Evolutionary conservation across 1,140 invertebrate species (phyloP).

Genomic region (Drosophila carrolli): DNA sequence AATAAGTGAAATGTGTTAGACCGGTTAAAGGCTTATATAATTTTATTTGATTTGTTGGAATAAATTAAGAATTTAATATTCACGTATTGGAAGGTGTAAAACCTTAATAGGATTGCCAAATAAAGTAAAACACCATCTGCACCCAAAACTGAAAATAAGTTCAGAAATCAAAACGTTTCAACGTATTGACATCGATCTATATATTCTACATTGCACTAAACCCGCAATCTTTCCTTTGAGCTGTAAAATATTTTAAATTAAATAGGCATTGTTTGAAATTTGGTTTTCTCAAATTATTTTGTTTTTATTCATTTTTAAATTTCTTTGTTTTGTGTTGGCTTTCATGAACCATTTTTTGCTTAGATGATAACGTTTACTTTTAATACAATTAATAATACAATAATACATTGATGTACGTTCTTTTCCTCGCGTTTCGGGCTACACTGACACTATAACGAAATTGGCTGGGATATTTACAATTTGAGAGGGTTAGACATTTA

Average conservation of each 20-base stretch:
- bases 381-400: conserved; percentile 80
- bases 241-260: conserved; percentile 8
- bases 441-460: conserved; percentile 61
- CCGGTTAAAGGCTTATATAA: neutral
- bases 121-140: neutral
- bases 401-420: conserved; percentile 72
- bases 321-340: conserved; percentile 63
- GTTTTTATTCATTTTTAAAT: conserved; percentile 66
- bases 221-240: neutral
- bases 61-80: neutral
- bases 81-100: neutral
- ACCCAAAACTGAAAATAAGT: neutral
- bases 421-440: conserved; percentile 38
- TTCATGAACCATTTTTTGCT: conserved; percentile 52
- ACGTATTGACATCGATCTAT: too few species aligned
- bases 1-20: neutral
- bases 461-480: conserved; percentile 70
- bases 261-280: conserved; percentile 4
- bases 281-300: conserved; percentile 42
- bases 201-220: neutral
- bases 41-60: neutral
- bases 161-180: neutral
- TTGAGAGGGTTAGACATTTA: conserved; percentile 42
- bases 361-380: conserved; percentile 60
- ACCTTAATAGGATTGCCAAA: neutral